Percentiles rank a stretch among this genome's conserved stretches.
Conservation (phyloP, 2,888 invertebrate genomes). For the Gisinianus flammeolus region DNA sequence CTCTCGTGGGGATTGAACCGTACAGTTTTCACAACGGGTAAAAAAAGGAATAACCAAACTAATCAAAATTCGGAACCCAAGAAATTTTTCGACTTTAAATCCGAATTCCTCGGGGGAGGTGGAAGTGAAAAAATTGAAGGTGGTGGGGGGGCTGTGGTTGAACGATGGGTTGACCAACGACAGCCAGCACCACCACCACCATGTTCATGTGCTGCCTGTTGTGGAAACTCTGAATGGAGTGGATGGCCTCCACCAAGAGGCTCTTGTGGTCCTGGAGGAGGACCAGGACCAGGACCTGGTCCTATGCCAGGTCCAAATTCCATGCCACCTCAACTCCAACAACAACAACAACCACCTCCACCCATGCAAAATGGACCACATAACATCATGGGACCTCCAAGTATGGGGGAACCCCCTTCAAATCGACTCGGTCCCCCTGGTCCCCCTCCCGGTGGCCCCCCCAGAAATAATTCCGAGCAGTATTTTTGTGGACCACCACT, state of each 20-base stretch:
- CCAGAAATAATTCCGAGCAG: slow-evolving; percentile 58
- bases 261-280: slow-evolving; percentile 60
- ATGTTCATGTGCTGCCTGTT: slow-evolving; percentile 57
- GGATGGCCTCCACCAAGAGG: slow-evolving; percentile 55
- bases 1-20: slow-evolving; percentile 17
- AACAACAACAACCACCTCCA: slow-evolving; percentile 48
- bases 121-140: slow-evolving; percentile 57
- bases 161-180: slow-evolving; percentile 66
- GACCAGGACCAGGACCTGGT: slow-evolving; percentile 60
- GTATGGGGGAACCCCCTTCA: slow-evolving; percentile 50
- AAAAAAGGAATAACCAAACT: slow-evolving; percentile 58
- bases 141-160: slow-evolving; percentile 61
- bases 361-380: slow-evolving; percentile 59
- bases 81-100: slow-evolving; percentile 59
- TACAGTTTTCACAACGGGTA: slow-evolving; percentile 58
- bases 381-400: slow-evolving; percentile 56
- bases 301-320: slow-evolving; percentile 59
- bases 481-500: slow-evolving; percentile 56
- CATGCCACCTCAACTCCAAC: slow-evolving; percentile 53
- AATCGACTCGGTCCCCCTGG: slow-evolving; percentile 43
- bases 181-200: slow-evolving; percentile 61
- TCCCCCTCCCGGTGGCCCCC: slow-evolving; percentile 47
- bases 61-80: slow-evolving; percentile 54
- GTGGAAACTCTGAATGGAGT: slow-evolving; percentile 60
- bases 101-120: slow-evolving; percentile 58